Base-by-base conservation (phyloP, 2,113 vertebrate genomes). In the Todiramphus chloris region DNA sequence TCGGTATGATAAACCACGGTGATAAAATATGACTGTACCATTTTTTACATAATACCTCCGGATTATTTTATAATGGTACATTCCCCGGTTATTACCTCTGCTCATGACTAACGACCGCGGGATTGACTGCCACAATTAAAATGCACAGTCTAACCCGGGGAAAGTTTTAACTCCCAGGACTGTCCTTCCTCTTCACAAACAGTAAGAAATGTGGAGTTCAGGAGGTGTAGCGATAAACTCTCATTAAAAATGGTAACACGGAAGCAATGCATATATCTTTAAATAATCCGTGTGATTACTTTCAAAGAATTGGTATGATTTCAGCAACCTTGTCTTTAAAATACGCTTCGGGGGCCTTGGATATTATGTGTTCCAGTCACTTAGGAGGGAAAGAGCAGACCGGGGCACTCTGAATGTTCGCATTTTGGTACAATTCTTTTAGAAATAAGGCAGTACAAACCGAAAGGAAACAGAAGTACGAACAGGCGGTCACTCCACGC, bases 311-410 rank as follows among this genome's bases (percentile, higher is more conserved):
- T 6, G 8, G 10, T 28, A 23, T 2, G 4, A 33, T 56, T 88
- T 78, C 60, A 60, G 37, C 21, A 55, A 27, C 5, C 11, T 24
- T 5, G n/a, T 10, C 27, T 75, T 51, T 53, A 27, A 53, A 75
- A 60, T 6, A 14, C 15, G 9, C 30, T 53, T 25, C 9, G 13
- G 9, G 8, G 28, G 1, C 2, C 5, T 25, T 3, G n/a, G n/a
- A 10, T n/a, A 17, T 17, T 55, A 11, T 0, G 4, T 2, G 12
- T 35, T 35, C 3, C 3, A 13, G 2, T 41, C 37, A 13, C 39
- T 23, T 6, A 39, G 55, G 31, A 81, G 17, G 60, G 17, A 48
- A 56, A 80, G 48, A 18, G 51, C 67, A 20, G 63, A 18, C 5
- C 4, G 11, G 23, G 31, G 28, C 23, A 2, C 33, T 13, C 24